Base-by-base conservation (phyloP, 2,113 vertebrate genomes). In the Fulmarus glacialis region DNA sequence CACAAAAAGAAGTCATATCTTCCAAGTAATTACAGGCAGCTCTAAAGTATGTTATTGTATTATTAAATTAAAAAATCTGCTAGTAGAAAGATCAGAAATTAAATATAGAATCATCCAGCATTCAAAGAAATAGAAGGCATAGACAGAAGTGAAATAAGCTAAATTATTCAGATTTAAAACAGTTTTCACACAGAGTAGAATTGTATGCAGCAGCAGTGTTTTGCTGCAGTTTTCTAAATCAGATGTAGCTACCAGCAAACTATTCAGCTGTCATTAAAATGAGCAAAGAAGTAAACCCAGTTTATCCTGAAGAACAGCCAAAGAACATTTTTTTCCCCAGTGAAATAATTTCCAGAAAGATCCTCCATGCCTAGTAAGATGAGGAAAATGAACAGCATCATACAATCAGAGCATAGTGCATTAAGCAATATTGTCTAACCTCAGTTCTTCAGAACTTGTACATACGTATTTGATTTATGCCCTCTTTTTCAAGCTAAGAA, bases 21-120 rank as follows among this genome's bases (percentile, higher is more conserved):
- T 93, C 59, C 78, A 89, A 97, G 91, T 96, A 97, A 96, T 95
- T 96, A 94, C 79, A 91, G 82, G 26, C 86, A 91, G 94, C 81
- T 94, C 82, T 86, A 88, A 92, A 90, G 53, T 67, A 96, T 82
- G 86, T 94, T 92, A 93, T 84, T 92, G 70, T 96, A 95, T 92
- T 95, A 95, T 94, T 96, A 91, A 96, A 96, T 94, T 93, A 74
- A 93, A 95, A 96, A 94, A 87, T 70, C 75, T 2, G 0, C 80
- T 66, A 89, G 85, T 64, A 90, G 58, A 92, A 94, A 96, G 90
- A 97, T 90, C 88, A 96, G 86, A 96, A 96, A 82, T 94, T 82
- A 94, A 96, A 93, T 70, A 93, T 20, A 62, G 84, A 96, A 47
- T 89, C 64, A 87, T 60, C 21, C 52, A 71, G 15, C 59, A 93